Percentiles rank a stretch among this genome's conserved stretches.
Conservation (phyloP, 2,888 invertebrate species). For the Aleiodes alternator region DNA sequence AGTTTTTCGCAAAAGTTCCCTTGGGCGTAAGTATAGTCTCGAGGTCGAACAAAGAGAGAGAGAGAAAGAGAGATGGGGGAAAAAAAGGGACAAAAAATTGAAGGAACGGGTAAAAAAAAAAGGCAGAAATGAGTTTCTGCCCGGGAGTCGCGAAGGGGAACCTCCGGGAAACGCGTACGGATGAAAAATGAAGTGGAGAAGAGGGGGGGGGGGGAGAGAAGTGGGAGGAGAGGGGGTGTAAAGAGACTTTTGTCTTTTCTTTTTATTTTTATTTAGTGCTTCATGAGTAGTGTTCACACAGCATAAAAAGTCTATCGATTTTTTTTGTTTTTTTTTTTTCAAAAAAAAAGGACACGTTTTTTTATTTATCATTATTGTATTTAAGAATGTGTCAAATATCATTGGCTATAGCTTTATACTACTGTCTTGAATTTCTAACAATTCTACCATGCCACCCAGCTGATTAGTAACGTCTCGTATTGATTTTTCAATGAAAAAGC, state of each 20-base stretch:
- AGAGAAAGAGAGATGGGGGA: slow-evolving; percentile 17
- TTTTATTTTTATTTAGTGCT: slow-evolving; percentile 2
- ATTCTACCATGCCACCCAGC: slow-evolving; percentile 58
- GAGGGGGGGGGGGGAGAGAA: neutral
- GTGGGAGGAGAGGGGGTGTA: neutral
- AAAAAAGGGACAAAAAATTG: slow-evolving; percentile 35
- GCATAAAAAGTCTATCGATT: slow-evolving; percentile 7
- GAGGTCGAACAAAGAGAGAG: slow-evolving; percentile 57
- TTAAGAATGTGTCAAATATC: neutral
- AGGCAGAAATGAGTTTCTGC: slow-evolving; percentile 39
- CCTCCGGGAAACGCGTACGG: slow-evolving; percentile 39
- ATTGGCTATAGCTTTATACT: neutral
- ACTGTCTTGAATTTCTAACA: neutral
- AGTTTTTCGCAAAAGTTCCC: slow-evolving; percentile 42
- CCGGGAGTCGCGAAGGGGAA: slow-evolving; percentile 39
- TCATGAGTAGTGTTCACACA: slow-evolving; percentile 1
- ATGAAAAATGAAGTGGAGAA: slow-evolving; percentile 15
- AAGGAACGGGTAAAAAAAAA: slow-evolving; percentile 16
- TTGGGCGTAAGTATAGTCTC: slow-evolving; percentile 63
- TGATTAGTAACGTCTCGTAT: slow-evolving; percentile 74
- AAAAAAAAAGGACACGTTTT: too few relatives aligned
- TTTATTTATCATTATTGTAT: too few relatives aligned
- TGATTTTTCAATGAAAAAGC: slow-evolving; percentile 71
- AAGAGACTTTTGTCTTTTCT: neutral
- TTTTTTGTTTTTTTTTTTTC: neutral